Percentiles rank a stretch among this genome's conserved stretches.
Evolutionary conservation across 2,113 vertebrate genomes (phyloP).

Genomic region (Lepisosteus osseus): DNA sequence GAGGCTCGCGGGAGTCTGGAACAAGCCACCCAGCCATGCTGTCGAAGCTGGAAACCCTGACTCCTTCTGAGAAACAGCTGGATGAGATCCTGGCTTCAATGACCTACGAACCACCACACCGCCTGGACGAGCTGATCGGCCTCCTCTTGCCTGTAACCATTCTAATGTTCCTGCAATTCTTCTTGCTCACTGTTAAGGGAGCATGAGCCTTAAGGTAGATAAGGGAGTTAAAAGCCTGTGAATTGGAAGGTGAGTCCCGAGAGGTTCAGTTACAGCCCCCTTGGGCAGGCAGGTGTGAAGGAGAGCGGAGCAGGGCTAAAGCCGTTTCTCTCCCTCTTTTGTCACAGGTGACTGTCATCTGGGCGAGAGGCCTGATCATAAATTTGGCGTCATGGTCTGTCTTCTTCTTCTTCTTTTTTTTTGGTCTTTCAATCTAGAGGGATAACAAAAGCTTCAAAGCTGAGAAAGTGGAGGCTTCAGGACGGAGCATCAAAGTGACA

Average conservation of each 20-base stretch:
- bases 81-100: too few species aligned
- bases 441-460: slow-evolving; percentile 4
- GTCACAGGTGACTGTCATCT: slow-evolving; percentile 12
- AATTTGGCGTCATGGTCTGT: not conserved
- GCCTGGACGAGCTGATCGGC: too few species aligned
- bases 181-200: not conserved
- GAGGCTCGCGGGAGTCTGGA: too few species aligned
- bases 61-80: too few species aligned
- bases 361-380: not conserved
- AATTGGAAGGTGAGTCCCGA: not conserved
- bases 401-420: not conserved
- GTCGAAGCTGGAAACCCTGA: too few species aligned
- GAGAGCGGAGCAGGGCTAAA: not conserved
- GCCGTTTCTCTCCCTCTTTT: not conserved
- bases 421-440: not conserved
- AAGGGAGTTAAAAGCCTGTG: not conserved
- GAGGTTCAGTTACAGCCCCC: not conserved
- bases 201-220: not conserved
- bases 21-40: too few species aligned
- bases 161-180: too few species aligned
- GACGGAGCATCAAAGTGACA: not conserved
- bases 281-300: slow-evolving; percentile 3
- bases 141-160: too few species aligned
- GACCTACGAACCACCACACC: too few species aligned
- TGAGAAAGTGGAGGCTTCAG: not conserved